These are phyloP conservation scores for Psittacula cyanocephala DNA, from an alignment of 2,113 vertebrate species.

Conservation along the genomic window DNA sequence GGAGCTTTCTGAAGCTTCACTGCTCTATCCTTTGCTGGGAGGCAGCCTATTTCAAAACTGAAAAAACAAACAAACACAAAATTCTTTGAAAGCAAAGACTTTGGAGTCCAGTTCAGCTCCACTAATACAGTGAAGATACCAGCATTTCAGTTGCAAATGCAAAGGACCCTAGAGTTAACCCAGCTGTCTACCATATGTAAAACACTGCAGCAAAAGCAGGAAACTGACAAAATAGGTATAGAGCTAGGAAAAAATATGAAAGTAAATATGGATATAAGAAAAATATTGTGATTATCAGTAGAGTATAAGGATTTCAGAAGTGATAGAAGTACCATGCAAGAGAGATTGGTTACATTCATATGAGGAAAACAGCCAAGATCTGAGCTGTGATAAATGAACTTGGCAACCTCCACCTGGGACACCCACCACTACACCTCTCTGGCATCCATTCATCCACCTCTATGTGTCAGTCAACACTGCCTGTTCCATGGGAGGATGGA, in stretches of 20 bases:
- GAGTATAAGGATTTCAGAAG: background rate
- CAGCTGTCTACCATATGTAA: background rate
- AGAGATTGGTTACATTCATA: background rate
- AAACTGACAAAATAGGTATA: background rate
- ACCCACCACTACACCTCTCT: background rate
- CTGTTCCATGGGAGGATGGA: background rate
- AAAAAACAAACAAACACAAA: background rate
- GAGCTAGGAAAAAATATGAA: background rate
- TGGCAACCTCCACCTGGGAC: background rate
- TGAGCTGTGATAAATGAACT: rapidly evolving
- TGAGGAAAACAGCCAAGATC: background rate
- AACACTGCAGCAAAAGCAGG: background rate
- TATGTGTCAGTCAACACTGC: no score
- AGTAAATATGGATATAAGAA: background rate
- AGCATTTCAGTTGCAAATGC: background rate
- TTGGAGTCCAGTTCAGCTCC: background rate
- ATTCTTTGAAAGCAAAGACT: background rate
- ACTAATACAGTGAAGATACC: background rate
- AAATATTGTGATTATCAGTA: background rate
- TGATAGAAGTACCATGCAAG: background rate
- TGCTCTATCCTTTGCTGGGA: background rate
- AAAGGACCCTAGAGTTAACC: background rate
- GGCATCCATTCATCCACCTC: background rate
- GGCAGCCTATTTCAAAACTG: background rate
- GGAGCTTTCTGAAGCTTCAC: background rate